A percentile compares a stretch with the other conserved stretches of the same genome.
phyloP scores from a whole-genome alignment of 2,888 invertebrate genomes.

The Cephonodes hylas region DNA sequence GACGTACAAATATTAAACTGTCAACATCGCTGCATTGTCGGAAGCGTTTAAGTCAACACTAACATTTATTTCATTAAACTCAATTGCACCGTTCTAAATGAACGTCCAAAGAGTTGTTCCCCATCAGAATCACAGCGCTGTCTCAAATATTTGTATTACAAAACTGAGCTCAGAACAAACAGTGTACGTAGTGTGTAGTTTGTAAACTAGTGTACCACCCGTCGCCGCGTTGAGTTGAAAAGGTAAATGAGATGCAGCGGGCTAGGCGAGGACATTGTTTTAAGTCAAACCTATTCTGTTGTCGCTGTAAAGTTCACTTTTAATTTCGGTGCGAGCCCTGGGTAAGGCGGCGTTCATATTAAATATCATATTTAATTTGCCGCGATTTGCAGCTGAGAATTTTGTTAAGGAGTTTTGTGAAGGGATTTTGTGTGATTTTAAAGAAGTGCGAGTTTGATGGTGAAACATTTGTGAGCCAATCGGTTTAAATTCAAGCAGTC shows the following conservation, averaged over 20 bases:
- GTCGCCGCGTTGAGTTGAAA: conserved; percentile 27
- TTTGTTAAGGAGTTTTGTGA: neutral
- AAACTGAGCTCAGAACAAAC: conserved; percentile 21
- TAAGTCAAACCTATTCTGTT: conserved; percentile 55
- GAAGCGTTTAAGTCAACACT: neutral
- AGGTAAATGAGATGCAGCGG: conserved; percentile 62
- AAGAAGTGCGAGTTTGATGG: too few relatives aligned
- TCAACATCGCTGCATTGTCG: neutral
- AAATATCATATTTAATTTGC: neutral
- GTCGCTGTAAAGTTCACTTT: conserved; percentile 62
- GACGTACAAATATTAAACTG: neutral
- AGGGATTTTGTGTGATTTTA: neutral
- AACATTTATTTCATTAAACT: conserved; percentile 3
- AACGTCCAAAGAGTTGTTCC: conserved; percentile 10
- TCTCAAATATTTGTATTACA: conserved; percentile 28
- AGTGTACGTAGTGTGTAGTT: conserved; percentile 12
- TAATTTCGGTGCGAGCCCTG: conserved; percentile 54
- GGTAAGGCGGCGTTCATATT: conserved; percentile 29
- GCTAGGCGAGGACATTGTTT: conserved; percentile 57
- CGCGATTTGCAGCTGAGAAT: neutral
- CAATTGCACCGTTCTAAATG: conserved; percentile 4
- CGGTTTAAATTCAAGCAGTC: too few relatives aligned
- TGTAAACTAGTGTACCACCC: conserved; percentile 5
- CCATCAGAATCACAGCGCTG: conserved; percentile 22
- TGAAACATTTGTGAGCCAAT: too few relatives aligned